phyloP scores from a whole-genome alignment of 2,888 invertebrate genomes.

The Arrhopalites spinosus region DNA sequence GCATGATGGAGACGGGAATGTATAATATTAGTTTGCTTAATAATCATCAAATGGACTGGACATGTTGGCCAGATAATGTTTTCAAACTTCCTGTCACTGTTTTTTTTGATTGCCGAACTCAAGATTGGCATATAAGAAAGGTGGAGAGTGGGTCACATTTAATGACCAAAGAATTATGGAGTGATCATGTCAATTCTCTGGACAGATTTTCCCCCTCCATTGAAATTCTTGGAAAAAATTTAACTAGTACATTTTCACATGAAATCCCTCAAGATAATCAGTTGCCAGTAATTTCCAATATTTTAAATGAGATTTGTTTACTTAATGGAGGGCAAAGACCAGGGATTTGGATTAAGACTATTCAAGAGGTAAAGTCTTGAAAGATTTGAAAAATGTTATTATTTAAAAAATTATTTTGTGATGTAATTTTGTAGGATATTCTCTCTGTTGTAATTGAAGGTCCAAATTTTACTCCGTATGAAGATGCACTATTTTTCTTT shows the following conservation, averaged over 20 bases:
- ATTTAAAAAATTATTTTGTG: too few relatives aligned
- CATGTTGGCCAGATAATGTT: slow-evolving; percentile 3
- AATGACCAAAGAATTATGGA: too few relatives aligned
- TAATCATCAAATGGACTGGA: not conserved
- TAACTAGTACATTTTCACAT: too few relatives aligned
- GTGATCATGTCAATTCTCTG: too few relatives aligned
- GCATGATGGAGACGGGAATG: not conserved
- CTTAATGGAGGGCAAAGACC: not conserved
- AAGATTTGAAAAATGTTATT: too few relatives aligned
- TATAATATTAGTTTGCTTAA: not conserved
- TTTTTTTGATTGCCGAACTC: not conserved
- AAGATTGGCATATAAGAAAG: too few relatives aligned
- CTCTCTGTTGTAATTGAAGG: slow-evolving; percentile 23
- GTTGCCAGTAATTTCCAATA: not conserved
- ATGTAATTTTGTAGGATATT: slow-evolving; percentile 6
- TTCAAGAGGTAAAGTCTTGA: not conserved
- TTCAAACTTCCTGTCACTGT: not conserved
- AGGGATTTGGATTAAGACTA: slow-evolving; percentile 1
- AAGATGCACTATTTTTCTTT: slow-evolving; percentile 27
- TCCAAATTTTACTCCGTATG: slow-evolving; percentile 8
- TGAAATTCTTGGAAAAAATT: too few relatives aligned
- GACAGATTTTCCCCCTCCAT: too few relatives aligned
- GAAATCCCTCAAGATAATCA: too few relatives aligned
- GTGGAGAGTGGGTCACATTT: too few relatives aligned
- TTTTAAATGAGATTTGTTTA: not conserved